phyloP scores from a whole-genome alignment of 1,140 invertebrate genomes.

The Papilio dardanus region DNA sequence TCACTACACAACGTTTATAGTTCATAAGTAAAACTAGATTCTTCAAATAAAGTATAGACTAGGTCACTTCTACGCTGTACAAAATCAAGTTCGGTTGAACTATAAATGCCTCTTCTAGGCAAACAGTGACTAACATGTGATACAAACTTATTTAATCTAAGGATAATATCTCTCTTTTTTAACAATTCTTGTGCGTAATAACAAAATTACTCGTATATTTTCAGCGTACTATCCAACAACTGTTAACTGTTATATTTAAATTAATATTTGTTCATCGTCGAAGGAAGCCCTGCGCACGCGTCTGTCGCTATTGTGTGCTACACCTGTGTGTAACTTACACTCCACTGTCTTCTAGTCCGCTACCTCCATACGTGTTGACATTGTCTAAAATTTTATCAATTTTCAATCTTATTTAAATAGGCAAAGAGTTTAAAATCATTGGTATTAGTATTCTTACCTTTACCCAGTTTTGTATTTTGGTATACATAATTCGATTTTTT shows the following conservation, averaged over 20 bases:
- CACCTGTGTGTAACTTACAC: constrained; percentile 24
- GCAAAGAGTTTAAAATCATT: neutral
- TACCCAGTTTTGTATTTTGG: neutral
- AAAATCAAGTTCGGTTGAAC: neutral
- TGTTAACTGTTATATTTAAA: neutral
- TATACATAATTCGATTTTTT: neutral
- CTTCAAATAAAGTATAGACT: too few relatives aligned
- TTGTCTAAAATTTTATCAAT: neutral
- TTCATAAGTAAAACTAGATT: neutral
- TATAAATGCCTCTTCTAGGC: neutral
- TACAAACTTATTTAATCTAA: neutral
- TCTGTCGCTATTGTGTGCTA: neutral
- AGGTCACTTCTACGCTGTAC: neutral
- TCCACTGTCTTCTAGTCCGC: neutral
- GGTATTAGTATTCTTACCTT: neutral
- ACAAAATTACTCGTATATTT: neutral
- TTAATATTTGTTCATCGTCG: constrained; percentile 15
- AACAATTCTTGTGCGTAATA: neutral
- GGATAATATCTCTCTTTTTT: neutral
- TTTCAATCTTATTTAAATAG: neutral
- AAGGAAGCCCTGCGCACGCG: neutral
- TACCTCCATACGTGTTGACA: neutral
- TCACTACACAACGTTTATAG: neutral
- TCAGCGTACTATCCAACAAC: neutral
- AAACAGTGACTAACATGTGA: too few relatives aligned